These are phyloP conservation scores for Nibea coibor DNA, from an alignment of 2,113 vertebrate species.

Conservation along the genomic window DNA sequence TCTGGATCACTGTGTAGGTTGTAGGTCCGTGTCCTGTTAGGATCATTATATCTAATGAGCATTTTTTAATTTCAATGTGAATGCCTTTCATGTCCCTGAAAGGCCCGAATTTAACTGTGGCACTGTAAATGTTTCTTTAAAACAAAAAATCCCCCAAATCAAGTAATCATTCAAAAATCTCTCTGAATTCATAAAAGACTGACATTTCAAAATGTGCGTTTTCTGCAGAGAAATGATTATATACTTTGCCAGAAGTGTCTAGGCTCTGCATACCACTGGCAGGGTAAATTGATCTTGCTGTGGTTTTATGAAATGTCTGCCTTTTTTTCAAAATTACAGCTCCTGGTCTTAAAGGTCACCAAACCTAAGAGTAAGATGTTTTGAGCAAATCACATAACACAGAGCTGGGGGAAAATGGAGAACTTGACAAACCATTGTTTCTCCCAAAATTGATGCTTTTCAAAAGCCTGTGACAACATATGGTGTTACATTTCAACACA, in stretches of 20 bases:
- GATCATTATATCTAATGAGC: not conserved
- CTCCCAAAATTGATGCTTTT: constrained; percentile 37
- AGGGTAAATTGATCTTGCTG: constrained; percentile 42
- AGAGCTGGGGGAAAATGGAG: constrained; percentile 38
- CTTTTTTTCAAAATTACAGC: constrained; percentile 33
- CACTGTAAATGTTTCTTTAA: not conserved
- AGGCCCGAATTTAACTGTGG: not conserved
- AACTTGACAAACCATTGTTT: constrained; percentile 48
- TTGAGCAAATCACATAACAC: constrained; percentile 52
- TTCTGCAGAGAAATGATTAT: constrained; percentile 27
- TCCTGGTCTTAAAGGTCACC: constrained; percentile 58
- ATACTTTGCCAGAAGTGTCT: constrained; percentile 26
- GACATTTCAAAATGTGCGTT: constrained; percentile 30
- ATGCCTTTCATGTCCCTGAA: not conserved
- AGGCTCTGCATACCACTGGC: constrained; percentile 16
- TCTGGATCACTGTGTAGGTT: not conserved
- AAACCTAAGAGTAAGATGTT: constrained; percentile 33
- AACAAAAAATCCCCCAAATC: not conserved
- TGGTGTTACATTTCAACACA: not conserved
- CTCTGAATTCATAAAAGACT: constrained; percentile 32
- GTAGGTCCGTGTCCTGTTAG: not conserved
- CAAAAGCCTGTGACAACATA: constrained; percentile 13
- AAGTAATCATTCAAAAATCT: constrained; percentile 22
- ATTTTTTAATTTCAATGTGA: not conserved
- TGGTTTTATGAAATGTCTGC: constrained; percentile 46